These are phyloP conservation scores for Coenobita brevimanus DNA, from an alignment of 1,140 invertebrate genomes.

Conservation along the genomic window DNA sequence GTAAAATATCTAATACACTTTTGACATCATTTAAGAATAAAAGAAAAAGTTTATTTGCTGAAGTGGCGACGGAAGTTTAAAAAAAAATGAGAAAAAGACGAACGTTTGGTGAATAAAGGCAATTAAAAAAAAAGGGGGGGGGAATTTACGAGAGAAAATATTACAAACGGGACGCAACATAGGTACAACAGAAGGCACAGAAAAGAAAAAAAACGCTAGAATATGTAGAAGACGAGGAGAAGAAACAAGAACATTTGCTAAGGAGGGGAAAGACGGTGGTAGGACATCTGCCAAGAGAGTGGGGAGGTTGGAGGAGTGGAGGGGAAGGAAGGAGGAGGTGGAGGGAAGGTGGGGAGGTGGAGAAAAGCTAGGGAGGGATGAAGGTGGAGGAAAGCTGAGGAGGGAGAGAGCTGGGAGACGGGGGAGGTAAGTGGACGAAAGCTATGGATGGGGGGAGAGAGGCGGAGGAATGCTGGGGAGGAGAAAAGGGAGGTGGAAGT, in stretches of 20 bases:
- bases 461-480: too few relatives aligned
- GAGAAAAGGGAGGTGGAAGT: too few relatives aligned
- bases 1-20: too few relatives aligned
- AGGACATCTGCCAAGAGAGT: not conserved
- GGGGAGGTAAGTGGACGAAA: too few relatives aligned
- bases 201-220: constrained; percentile 9
- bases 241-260: not conserved
- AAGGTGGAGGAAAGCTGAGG: not conserved
- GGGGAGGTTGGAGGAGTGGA: not conserved
- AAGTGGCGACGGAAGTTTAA: constrained; percentile 10
- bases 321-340: not conserved
- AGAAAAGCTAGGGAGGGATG: not conserved
- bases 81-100: not conserved
- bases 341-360: not conserved
- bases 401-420: too few relatives aligned
- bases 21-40: too few relatives aligned
- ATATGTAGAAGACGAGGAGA: not conserved
- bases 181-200: not conserved
- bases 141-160: constrained; percentile 38
- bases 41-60: too few relatives aligned
- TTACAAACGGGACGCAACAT: constrained; percentile 12
- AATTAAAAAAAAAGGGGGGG: constrained; percentile 43
- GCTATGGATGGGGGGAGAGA: too few relatives aligned
- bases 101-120: constrained; percentile 1
- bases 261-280: not conserved